These are phyloP conservation scores for Pollenia amentaria DNA, from an alignment of 2,888 invertebrate genomes.

Conservation along the genomic window DNA sequence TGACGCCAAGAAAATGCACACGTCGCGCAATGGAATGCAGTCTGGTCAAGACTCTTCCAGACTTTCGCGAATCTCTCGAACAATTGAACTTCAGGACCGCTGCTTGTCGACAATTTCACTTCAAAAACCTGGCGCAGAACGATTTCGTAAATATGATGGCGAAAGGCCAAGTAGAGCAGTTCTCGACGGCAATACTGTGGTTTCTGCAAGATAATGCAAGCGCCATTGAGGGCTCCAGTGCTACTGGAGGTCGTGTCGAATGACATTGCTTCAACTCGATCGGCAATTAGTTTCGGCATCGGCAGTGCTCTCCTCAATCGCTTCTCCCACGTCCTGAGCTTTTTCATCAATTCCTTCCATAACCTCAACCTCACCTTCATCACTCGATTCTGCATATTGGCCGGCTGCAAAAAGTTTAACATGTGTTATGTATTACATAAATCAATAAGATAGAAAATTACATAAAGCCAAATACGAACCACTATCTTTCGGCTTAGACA, in stretches of 20 bases:
- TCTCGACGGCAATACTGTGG: slow-evolving; percentile 1
- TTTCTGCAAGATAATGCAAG: slow-evolving; percentile 2
- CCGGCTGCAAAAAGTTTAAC: slow-evolving; percentile 3
- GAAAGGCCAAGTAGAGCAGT: slow-evolving; percentile 1
- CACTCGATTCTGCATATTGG: slow-evolving; percentile 9
- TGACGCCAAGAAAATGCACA: too few species aligned
- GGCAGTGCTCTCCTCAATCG: too few species aligned
- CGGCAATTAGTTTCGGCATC: too few species aligned
- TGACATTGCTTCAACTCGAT: too few species aligned
- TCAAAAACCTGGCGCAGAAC: slow-evolving; percentile 20
- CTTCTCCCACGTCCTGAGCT: too few species aligned
- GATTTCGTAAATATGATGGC: slow-evolving; percentile 7
- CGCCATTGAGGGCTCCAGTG: slow-evolving; percentile 3
- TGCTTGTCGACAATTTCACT: slow-evolving; percentile 11
- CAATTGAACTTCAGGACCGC: neutral
- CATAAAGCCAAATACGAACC: slow-evolving; percentile 27
- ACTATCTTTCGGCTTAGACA: slow-evolving; percentile 30
- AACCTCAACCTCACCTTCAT: slow-evolving; percentile 13
- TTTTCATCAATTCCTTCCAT: slow-evolving; percentile 23
- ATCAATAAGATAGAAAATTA: slow-evolving; percentile 19
- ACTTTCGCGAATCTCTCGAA: slow-evolving; percentile 4
- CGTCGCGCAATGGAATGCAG: too few species aligned
- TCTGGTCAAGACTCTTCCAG: neutral
- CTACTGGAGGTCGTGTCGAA: neutral
- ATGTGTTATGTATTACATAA: neutral